phyloP scores from a whole-genome alignment of 2,888 invertebrate genomes.

The Globia sparganii region DNA sequence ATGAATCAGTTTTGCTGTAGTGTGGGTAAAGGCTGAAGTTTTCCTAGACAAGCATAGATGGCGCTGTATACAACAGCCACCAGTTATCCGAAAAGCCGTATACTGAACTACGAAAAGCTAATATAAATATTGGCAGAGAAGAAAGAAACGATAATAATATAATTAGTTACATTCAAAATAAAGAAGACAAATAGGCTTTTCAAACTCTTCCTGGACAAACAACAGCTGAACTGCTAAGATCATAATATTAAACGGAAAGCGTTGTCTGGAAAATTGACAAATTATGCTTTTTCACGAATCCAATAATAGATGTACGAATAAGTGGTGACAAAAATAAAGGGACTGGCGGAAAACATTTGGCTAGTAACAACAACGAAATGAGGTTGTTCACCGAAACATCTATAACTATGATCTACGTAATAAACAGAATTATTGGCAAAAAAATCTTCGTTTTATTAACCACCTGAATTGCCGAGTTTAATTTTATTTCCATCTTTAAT shows the following conservation, averaged over 20 bases:
- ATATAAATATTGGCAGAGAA: not conserved
- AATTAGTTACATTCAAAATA: slow-evolving; percentile 19
- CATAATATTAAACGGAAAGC: slow-evolving; percentile 58
- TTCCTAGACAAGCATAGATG: slow-evolving; percentile 42
- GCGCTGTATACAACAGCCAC: slow-evolving; percentile 32
- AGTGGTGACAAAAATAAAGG: slow-evolving; percentile 80
- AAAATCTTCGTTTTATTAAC: not conserved
- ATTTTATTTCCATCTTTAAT: not conserved
- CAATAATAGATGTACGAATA: slow-evolving; percentile 75
- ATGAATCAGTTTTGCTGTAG: slow-evolving; percentile 39
- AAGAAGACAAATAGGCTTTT: slow-evolving; percentile 30
- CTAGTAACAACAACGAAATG: slow-evolving; percentile 76
- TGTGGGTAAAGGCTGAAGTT: slow-evolving; percentile 19
- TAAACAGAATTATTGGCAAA: slow-evolving; percentile 12
- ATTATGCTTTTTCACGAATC: slow-evolving; percentile 75
- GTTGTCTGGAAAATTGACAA: slow-evolving; percentile 74
- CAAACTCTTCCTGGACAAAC: slow-evolving; percentile 39
- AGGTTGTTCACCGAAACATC: slow-evolving; percentile 81
- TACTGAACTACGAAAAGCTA: not conserved
- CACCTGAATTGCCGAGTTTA: not conserved
- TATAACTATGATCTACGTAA: slow-evolving; percentile 22
- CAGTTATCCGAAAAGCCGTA: not conserved
- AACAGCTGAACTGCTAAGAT: slow-evolving; percentile 47
- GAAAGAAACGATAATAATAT: not conserved
- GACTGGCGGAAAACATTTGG: slow-evolving; percentile 77